These are phyloP conservation scores for Lepus townsendii DNA, from an alignment of 2,797 vertebrate genomes.

Conservation along the genomic window DNA sequence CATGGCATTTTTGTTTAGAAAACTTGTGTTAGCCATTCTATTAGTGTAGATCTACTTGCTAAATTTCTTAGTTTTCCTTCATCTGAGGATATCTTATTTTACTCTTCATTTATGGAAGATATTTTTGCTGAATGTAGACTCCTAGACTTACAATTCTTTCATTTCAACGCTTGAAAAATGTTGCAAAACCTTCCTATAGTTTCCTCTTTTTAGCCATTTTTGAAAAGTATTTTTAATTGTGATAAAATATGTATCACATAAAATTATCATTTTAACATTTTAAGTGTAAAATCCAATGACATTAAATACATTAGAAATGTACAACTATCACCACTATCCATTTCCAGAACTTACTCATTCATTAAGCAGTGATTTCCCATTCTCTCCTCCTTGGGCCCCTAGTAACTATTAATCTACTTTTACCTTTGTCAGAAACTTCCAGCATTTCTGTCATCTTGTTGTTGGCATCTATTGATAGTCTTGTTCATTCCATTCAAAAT, in stretches of 20 bases:
- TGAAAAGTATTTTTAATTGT: conserved; percentile 12
- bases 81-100: conserved; percentile 49
- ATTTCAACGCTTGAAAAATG: conserved; percentile 33
- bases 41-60: background rate
- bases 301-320: background rate
- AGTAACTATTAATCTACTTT: background rate
- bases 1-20: background rate
- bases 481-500: conserved; percentile 52
- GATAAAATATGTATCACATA: conserved; percentile 36
- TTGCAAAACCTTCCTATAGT: background rate
- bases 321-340: background rate
- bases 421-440: conserved; percentile 32
- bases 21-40: conserved; percentile 34
- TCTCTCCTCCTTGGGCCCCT: background rate
- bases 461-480: background rate
- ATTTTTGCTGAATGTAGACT: conserved; percentile 39
- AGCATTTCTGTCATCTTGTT: conserved; percentile 33
- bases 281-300: conserved; percentile 9
- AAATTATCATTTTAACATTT: conserved; percentile 50
- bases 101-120: background rate
- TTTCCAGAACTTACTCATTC: conserved; percentile 33
- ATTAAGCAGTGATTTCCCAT: background rate
- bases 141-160: background rate
- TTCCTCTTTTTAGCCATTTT: background rate
- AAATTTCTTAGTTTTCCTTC: conserved; percentile 30